A percentile compares a stretch with the other conserved stretches of the same genome.
These are phyloP conservation scores for Agriotes lineatus DNA, from an alignment of 2,888 invertebrate species.

Conservation along the genomic window DNA sequence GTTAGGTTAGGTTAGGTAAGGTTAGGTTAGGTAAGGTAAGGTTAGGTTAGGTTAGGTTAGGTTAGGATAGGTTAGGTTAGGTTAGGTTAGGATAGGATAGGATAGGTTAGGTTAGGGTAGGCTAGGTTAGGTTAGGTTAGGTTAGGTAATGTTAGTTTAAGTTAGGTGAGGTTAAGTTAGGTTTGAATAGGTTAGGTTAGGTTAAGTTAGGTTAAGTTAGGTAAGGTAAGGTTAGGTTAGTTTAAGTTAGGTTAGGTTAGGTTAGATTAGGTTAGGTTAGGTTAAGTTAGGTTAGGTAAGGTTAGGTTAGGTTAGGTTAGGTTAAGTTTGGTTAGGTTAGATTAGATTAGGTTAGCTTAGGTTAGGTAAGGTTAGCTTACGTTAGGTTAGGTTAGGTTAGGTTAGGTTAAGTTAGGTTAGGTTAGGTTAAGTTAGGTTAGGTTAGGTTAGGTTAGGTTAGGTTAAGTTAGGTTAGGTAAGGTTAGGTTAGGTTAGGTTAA, in stretches of 20 bases:
- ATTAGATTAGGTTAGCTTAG: conserved; percentile 22
- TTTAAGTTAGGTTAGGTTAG: conserved; percentile 25
- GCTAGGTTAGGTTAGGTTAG: conserved; percentile 24
- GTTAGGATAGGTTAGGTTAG: conserved; percentile 24
- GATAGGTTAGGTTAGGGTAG: too few relatives aligned
- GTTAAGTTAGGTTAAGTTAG: conserved; percentile 23
- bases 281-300: conserved; percentile 23
- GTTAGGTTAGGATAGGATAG: conserved; percentile 23
- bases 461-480: conserved; percentile 21
- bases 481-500: conserved; percentile 24
- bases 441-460: conserved; percentile 25
- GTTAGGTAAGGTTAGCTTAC: conserved; percentile 22
- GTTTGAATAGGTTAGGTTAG: too few relatives aligned
- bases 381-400: conserved; percentile 25
- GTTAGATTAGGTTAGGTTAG: conserved; percentile 24
- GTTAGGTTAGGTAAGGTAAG: conserved; percentile 23
- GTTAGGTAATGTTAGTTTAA: too few relatives aligned
- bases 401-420: conserved; percentile 24
- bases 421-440: conserved; percentile 24
- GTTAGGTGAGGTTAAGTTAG: too few relatives aligned
- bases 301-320: conserved; percentile 25
- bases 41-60: conserved; percentile 25
- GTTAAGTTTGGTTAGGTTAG: conserved; percentile 23
- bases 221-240: too few relatives aligned
- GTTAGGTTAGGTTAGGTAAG: too few relatives aligned